Conservation (phyloP, 1,140 invertebrate species). For the Eumaeus atala region DNA sequence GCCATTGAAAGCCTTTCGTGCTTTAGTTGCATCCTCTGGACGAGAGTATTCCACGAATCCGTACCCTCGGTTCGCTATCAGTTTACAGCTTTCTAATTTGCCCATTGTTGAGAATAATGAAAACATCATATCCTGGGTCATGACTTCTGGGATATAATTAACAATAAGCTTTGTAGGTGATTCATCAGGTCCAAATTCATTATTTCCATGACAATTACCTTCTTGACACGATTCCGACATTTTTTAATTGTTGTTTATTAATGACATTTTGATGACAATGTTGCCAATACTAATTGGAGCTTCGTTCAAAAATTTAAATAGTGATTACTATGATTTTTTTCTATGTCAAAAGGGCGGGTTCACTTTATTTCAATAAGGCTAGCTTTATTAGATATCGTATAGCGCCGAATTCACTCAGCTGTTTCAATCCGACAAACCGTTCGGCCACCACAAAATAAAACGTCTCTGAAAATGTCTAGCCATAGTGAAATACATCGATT, state of each 20-base stretch:
- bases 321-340: too few relatives aligned
- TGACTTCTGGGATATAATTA: slow-evolving; percentile 75
- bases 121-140: slow-evolving; percentile 75
- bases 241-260: slow-evolving; percentile 74
- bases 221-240: slow-evolving; percentile 75
- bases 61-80: slow-evolving; percentile 74
- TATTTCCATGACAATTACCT: slow-evolving; percentile 74
- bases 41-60: slow-evolving; percentile 73
- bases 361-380: too few relatives aligned
- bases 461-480: too few relatives aligned
- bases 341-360: too few relatives aligned
- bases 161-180: slow-evolving; percentile 75
- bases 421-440: too few relatives aligned
- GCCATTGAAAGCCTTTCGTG: slow-evolving; percentile 70
- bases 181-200: slow-evolving; percentile 71
- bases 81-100: slow-evolving; percentile 75
- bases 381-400: too few relatives aligned
- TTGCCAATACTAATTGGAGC: slow-evolving; percentile 31
- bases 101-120: slow-evolving; percentile 74
- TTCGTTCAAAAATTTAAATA: slow-evolving; percentile 43
- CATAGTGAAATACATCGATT: too few relatives aligned
- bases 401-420: too few relatives aligned
- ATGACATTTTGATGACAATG: slow-evolving; percentile 63
- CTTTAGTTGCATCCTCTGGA: slow-evolving; percentile 70
- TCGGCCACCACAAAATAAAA: too few relatives aligned